Evolutionary conservation across 1,140 invertebrate genomes (phyloP), one percentile per base, ranked within the genome.

Genomic region (Solen grandis): DNA sequence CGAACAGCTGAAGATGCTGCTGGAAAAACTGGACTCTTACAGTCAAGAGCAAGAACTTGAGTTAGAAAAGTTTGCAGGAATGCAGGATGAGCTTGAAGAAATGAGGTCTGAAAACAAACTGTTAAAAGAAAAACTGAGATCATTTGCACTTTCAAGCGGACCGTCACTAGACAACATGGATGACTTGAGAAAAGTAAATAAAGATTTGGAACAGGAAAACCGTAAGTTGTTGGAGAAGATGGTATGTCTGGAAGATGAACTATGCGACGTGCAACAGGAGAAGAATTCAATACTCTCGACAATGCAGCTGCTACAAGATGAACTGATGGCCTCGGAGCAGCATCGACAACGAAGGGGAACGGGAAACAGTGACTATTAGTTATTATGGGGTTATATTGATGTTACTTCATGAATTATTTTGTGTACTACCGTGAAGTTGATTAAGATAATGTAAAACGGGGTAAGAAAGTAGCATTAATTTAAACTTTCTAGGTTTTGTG

Each of bases 301-400:
- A n/a, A 62, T 89, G 33, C 82, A 88, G 36, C 60, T 88, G 10
- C 68, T 91, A 55, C 90, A 91, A 74, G 87, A 90, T 25, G 90
- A 91, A 60, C 77, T 91, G 29, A 55, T 88, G 27, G 52, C 76
- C n/a, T 90, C 88, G 10, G 88, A 90, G 55, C 78, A 86, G 14
- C 57, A 60, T 2, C 46, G 75, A 41, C 50, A 68, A n/a, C 54
- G 38, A 19, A 22, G 59, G 19, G 8, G 19, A 8, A 46, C 41
- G 19, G 41, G 41, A n/a, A n/a, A n/a, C n/a, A n/a, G n/a, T n/a
- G n/a, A n/a, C n/a, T n/a, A n/a, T n/a, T n/a, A n/a, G n/a, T n/a
- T n/a, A n/a, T n/a, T n/a, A n/a, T n/a, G n/a, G n/a, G n/a, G n/a
- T n/a, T n/a, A n/a, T n/a, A n/a, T n/a, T n/a, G n/a, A n/a, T n/a